These are phyloP conservation scores for Calephelis perditalis DNA, from an alignment of 2,888 invertebrate genomes.

Conservation along the genomic window DNA sequence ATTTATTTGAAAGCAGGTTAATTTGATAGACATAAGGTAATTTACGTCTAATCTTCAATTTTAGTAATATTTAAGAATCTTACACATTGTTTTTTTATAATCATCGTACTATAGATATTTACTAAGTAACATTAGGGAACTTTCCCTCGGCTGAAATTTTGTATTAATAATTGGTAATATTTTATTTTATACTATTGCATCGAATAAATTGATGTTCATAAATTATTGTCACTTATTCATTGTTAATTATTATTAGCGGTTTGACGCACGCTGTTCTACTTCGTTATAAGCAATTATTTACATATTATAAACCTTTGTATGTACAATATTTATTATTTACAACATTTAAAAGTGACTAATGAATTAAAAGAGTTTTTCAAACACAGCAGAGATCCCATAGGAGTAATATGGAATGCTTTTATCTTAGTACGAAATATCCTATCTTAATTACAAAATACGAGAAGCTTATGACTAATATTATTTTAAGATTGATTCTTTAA, in stretches of 20 bases:
- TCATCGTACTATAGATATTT: too few species aligned
- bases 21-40: slow-evolving; percentile 1
- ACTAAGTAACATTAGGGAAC: background rate
- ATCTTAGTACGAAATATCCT: slow-evolving; percentile 65
- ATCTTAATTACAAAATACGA: slow-evolving; percentile 51
- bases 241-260: slow-evolving; percentile 31
- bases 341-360: slow-evolving; percentile 47
- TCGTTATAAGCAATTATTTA: slow-evolving; percentile 55
- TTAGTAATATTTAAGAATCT: too few species aligned
- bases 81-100: too few species aligned
- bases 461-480: slow-evolving; percentile 43
- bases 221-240: slow-evolving; percentile 67
- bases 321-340: slow-evolving; percentile 47
- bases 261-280: slow-evolving; percentile 10
- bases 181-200: slow-evolving; percentile 39
- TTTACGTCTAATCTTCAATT: background rate
- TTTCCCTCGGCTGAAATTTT: background rate
- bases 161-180: slow-evolving; percentile 10
- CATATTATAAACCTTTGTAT: slow-evolving; percentile 45
- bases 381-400: slow-evolving; percentile 75
- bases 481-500: slow-evolving; percentile 16
- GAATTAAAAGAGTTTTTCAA: slow-evolving; percentile 67
- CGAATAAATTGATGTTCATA: slow-evolving; percentile 57
- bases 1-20: background rate
- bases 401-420: slow-evolving; percentile 72